Conservation (phyloP, 2,888 invertebrate species). For the Melieria picta region DNA sequence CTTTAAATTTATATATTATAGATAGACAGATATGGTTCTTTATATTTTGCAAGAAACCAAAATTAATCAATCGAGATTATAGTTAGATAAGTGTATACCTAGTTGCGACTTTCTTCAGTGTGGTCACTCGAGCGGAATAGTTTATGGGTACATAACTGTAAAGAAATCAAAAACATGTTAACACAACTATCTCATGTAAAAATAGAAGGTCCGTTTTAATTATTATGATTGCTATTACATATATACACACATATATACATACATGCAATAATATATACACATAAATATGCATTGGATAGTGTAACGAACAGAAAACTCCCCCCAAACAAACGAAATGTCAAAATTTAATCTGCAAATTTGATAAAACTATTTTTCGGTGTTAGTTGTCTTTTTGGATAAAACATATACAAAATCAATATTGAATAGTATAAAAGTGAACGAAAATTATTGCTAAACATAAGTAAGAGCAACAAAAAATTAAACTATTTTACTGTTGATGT, state of each 20-base stretch:
- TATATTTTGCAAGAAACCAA: no score
- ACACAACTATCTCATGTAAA: slow-evolving; percentile 61
- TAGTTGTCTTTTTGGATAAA: slow-evolving; percentile 66
- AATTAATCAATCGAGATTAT: no score
- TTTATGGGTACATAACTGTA: neutral
- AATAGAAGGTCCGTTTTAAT: slow-evolving; percentile 15
- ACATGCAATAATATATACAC: slow-evolving; percentile 31
- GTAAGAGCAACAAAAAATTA: slow-evolving; percentile 43
- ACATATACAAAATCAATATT: slow-evolving; percentile 51
- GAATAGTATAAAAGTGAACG: slow-evolving; percentile 37
- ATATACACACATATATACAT: slow-evolving; percentile 30
- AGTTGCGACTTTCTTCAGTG: no score
- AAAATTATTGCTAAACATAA: slow-evolving; percentile 5
- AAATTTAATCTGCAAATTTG: slow-evolving; percentile 45
- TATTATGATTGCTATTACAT: slow-evolving; percentile 21
- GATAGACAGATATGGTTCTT: no score
- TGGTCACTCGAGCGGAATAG: no score
- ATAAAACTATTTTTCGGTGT: slow-evolving; percentile 66
- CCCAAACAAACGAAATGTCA: slow-evolving; percentile 43
- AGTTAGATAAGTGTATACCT: no score
- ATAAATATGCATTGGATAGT: slow-evolving; percentile 8
- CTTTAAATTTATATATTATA: no score
- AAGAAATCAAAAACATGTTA: slow-evolving; percentile 49
- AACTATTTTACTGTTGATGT: slow-evolving; percentile 65
- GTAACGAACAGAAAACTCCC: slow-evolving; percentile 11